Evolutionary conservation across 2,797 vertebrate species (phyloP).

Genomic region (Austrolebias charrua): DNA sequence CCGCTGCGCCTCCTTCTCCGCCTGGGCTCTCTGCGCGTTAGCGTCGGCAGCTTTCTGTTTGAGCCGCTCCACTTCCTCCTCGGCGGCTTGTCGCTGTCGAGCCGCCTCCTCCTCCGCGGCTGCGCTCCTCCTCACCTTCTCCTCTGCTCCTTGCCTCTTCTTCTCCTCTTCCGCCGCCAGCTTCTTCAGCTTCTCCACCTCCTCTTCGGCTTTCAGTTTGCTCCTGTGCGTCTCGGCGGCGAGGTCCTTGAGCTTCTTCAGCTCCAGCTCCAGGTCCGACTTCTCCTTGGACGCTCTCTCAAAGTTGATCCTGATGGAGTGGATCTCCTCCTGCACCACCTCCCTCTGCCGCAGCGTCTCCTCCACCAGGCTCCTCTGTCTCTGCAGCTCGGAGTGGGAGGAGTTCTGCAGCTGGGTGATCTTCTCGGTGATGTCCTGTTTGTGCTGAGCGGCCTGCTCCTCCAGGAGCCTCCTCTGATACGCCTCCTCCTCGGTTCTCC

Average conservation of each 20-base stretch:
- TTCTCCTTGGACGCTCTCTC: conserved; percentile 89
- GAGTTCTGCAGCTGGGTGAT: conserved; percentile 87
- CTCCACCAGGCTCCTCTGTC: conserved; percentile 90
- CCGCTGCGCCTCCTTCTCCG: conserved; percentile 86
- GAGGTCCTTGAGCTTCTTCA: conserved; percentile 84
- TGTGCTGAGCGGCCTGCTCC: conserved; percentile 92
- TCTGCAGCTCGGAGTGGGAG: conserved; percentile 84
- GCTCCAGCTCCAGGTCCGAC: conserved; percentile 87
- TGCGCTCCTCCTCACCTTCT: conserved; percentile 88
- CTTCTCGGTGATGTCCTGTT: conserved; percentile 92
- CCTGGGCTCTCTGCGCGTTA: conserved; percentile 84
- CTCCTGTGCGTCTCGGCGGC: conserved; percentile 88
- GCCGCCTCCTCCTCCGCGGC: conserved; percentile 90
- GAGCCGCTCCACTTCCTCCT: conserved; percentile 89
- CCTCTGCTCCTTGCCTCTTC: conserved; percentile 89
- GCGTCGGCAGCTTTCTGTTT: conserved; percentile 88
- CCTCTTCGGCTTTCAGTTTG: conserved; percentile 87
- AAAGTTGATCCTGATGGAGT: conserved; percentile 87
- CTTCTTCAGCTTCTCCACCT: conserved; percentile 87
- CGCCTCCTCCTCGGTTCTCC: conserved; percentile 92
- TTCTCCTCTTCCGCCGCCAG: conserved; percentile 87
- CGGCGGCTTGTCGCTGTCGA: conserved; percentile 84
- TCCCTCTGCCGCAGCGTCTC: conserved; percentile 90
- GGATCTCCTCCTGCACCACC: conserved; percentile 93
- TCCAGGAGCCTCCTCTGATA: conserved; percentile 93